Evolutionary conservation across 2,888 invertebrate species (phyloP).

Genomic region (Limnephilus rhombicus): DNA sequence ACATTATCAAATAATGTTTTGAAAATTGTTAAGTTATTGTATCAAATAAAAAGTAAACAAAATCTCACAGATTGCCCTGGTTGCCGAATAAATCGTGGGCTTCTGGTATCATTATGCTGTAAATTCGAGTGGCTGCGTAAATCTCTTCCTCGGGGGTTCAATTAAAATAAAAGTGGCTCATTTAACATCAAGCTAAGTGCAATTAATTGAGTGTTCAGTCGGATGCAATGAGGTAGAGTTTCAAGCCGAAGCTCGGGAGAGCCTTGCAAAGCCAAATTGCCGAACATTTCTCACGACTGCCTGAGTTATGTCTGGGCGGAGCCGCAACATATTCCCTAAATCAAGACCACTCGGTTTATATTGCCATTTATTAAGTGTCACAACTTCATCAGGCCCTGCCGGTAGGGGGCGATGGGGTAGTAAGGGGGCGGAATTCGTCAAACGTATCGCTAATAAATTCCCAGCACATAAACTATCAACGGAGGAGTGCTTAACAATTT

Average conservation of each 20-base stretch:
- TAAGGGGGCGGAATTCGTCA: neutral
- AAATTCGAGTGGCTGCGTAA: neutral
- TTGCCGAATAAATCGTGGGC: neutral
- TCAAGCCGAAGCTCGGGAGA: neutral
- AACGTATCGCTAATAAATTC: slow-evolving; percentile 1
- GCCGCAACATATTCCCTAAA: neutral
- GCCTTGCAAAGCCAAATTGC: neutral
- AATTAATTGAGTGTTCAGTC: neutral
- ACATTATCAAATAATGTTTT: too few species aligned
- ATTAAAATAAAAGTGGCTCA: neutral
- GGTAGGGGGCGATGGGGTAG: neutral
- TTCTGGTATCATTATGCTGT: neutral
- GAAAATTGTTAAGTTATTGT: too few species aligned
- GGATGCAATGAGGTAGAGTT: neutral
- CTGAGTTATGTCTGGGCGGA: neutral
- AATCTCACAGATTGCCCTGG: too few species aligned
- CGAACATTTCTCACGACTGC: neutral
- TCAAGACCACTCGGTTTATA: neutral
- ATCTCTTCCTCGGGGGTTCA: neutral
- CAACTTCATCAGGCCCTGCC: neutral
- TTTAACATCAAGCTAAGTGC: neutral
- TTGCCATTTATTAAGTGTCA: neutral
- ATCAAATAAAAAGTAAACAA: too few species aligned
- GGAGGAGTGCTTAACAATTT: neutral
- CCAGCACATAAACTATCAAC: neutral